Percentiles rank a stretch among this genome's conserved stretches.
Conservation (phyloP, 2,797 vertebrate genomes). For the Chiroxiphia lanceolata region DNA sequence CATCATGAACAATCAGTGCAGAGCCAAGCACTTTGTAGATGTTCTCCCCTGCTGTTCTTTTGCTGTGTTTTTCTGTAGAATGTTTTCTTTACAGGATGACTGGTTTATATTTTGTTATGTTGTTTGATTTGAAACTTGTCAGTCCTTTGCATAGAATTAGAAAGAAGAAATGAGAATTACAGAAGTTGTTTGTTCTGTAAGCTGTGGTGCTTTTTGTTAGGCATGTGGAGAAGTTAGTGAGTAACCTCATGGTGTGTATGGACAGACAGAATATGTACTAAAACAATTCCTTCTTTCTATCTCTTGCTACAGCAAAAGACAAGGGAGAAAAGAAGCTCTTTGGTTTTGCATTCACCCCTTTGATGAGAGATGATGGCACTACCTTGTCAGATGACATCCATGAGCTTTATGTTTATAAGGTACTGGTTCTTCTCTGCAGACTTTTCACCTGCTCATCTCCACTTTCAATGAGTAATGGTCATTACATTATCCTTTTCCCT, state of each 20-base stretch:
- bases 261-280: not conserved
- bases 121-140: not conserved
- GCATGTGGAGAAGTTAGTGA: not conserved
- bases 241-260: not conserved
- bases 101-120: not conserved
- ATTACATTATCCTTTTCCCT: not conserved
- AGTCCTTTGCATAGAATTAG: not conserved
- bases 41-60: not conserved
- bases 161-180: not conserved
- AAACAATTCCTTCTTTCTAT: not conserved
- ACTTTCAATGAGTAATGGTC: not conserved
- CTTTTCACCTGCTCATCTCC: not conserved
- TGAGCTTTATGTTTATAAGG: slow-evolving; percentile 99
- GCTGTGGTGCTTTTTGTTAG: not conserved
- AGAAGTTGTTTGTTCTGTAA: not conserved
- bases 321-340: slow-evolving; percentile 99
- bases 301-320: slow-evolving; percentile 88
- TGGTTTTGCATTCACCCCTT: slow-evolving; percentile 95
- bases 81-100: not conserved
- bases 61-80: not conserved
- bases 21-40: not conserved
- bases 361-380: slow-evolving; percentile 98
- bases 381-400: slow-evolving; percentile 96
- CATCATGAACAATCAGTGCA: not conserved
- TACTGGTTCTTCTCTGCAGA: slow-evolving; percentile 50